These are phyloP conservation scores for Oikopleura dioica DNA, from an alignment of 23 tunicate genomes.

Conservation along the genomic window DNA sequence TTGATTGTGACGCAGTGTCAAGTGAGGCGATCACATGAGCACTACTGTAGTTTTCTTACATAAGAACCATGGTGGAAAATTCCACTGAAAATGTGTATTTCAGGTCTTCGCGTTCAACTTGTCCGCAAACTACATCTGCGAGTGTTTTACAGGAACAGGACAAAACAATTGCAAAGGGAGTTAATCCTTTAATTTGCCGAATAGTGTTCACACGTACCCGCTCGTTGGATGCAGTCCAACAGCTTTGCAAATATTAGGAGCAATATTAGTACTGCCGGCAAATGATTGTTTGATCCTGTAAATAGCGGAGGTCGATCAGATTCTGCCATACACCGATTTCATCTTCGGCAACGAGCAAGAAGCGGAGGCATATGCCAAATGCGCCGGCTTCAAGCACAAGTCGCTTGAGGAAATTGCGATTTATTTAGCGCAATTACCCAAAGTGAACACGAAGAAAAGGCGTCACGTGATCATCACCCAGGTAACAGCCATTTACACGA, in stretches of 20 bases:
- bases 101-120: conserved; percentile 4
- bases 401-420: background rate
- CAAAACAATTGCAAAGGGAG: too few species aligned
- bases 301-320: background rate
- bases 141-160: too few species aligned
- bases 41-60: too few species aligned
- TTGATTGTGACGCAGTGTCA: too few species aligned
- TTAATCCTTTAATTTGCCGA: too few species aligned
- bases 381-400: background rate
- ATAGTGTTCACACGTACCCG: too few species aligned
- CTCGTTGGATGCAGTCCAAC: too few species aligned
- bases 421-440: background rate
- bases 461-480: conserved; percentile 4
- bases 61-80: too few species aligned
- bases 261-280: too few species aligned
- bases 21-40: too few species aligned
- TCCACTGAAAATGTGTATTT: background rate
- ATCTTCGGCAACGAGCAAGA: conserved; percentile 4
- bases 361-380: background rate
- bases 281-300: too few species aligned
- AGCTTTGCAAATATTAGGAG: too few species aligned
- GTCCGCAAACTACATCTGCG: background rate
- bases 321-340: background rate
- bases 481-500: background rate
- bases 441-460: background rate